Conservation (phyloP, 2,888 invertebrate species). For the Melinaea menophilus region DNA sequence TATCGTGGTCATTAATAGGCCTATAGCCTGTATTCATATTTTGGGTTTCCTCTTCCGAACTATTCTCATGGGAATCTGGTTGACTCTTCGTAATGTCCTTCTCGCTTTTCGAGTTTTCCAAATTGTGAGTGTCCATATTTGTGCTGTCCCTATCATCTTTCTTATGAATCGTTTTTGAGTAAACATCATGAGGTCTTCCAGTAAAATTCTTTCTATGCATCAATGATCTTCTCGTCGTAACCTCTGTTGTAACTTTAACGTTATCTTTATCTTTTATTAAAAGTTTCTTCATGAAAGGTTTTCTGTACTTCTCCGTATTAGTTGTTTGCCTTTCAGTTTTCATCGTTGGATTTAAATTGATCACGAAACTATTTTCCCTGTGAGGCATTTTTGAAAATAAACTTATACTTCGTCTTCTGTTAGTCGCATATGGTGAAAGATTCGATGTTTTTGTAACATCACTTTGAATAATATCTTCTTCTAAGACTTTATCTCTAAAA, state of each 20-base stretch:
- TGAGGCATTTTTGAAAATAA: not conserved
- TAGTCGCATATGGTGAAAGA: not conserved
- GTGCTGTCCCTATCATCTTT: slow-evolving; percentile 1
- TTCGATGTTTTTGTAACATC: not conserved
- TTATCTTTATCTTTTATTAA: not conserved
- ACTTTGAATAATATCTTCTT: too few relatives aligned
- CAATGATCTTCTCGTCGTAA: slow-evolving; percentile 12
- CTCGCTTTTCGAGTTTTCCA: not conserved
- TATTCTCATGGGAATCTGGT: too few relatives aligned
- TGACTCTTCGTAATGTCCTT: too few relatives aligned
- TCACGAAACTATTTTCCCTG: slow-evolving; percentile 7
- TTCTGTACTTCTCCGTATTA: not conserved
- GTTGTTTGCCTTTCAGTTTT: not conserved
- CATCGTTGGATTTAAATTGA: slow-evolving; percentile 4
- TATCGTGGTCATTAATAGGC: too few relatives aligned
- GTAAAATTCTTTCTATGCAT: slow-evolving; percentile 10
- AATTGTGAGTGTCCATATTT: not conserved
- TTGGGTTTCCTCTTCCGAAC: too few relatives aligned
- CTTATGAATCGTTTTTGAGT: slow-evolving; percentile 2
- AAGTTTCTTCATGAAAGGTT: not conserved
- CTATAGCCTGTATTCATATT: too few relatives aligned
- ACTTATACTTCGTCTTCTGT: too few relatives aligned
- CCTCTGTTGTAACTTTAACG: not conserved
- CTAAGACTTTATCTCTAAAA: not conserved
- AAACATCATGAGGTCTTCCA: slow-evolving; percentile 7